Base-by-base conservation (phyloP, 2,888 invertebrate genomes). In the Lampropteryx suffumata region DNA sequence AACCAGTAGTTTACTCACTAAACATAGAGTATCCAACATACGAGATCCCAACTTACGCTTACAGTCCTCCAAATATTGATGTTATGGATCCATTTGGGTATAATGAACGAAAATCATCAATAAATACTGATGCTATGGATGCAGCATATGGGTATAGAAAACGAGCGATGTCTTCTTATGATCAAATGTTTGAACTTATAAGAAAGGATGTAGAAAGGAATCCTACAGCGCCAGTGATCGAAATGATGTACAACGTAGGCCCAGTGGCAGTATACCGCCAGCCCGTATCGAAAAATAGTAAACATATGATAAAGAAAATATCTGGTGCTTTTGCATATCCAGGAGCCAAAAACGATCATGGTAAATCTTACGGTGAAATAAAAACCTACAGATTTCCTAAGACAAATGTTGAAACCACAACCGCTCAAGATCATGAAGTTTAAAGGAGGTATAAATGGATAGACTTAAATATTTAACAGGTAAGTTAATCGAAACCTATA, bases 261-360 rank as follows among this genome's bases (percentile, higher is more conserved):
- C 70, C 71, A 0, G 75, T 79, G 2, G 82, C 82, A 0, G 54
- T 85, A 1, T 88, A 89, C 42, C 67, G 69, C 17, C 89, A 87
- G 55, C 81, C 81, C 1, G 65, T 89, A 30, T 88, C 88, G 0
- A 73, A 57, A 29, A 71, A 72, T 52, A 87, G 80, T 55, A 70
- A 71, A 37, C 57, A 66, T 1, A 62, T 73, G 39, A 84, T 89
- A 11, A 78, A 81, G 39, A 64, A 68, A 37, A 56, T 85, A 32
- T 70, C 82, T 0, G 57, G 59, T 7, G 63, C 64, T 0, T 84
- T 82, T 48, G 71, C 59, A 1, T 60, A 74, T n/a, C 57, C 67
- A 7, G 56, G 56, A 1, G 53, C 55, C 13, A 42, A 37, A 6
- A 57, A 54, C 41, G 42, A 57, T n/a, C 48, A 62, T 28, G 62